These are phyloP conservation scores for Leuciscus waleckii DNA, from an alignment of 2,797 vertebrate genomes.

Conservation along the genomic window DNA sequence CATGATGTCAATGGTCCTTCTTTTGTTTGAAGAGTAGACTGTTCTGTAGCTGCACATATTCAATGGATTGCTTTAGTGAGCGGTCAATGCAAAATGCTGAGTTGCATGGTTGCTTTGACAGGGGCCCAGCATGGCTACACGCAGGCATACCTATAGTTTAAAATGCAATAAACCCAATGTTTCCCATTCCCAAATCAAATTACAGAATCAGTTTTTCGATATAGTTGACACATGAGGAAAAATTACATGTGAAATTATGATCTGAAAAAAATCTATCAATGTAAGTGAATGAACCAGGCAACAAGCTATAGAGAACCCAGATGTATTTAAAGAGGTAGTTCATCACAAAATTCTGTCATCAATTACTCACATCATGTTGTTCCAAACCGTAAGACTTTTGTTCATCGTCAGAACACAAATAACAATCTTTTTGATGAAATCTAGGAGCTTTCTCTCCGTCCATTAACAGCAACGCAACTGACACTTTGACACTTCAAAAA, in stretches of 20 bases:
- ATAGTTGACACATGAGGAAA: neutral
- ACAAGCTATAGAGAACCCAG: too few species aligned
- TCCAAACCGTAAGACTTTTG: too few species aligned
- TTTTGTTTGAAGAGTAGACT: slow-evolving; percentile 69
- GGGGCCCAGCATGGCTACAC: slow-evolving; percentile 37
- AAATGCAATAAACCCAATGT: slow-evolving; percentile 13
- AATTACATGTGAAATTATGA: neutral
- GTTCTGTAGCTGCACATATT: slow-evolving; percentile 77
- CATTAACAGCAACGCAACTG: too few species aligned
- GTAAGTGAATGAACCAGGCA: neutral
- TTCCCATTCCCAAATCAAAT: neutral
- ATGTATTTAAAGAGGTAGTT: too few species aligned
- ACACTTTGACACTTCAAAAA: too few species aligned
- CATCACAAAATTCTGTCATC: too few species aligned
- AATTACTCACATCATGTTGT: too few species aligned
- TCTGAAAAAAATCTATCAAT: neutral
- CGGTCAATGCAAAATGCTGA: slow-evolving; percentile 81
- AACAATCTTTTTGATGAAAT: too few species aligned
- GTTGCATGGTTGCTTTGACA: slow-evolving; percentile 75
- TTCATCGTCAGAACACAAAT: too few species aligned
- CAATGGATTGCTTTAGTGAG: slow-evolving; percentile 76
- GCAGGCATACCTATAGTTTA: slow-evolving; percentile 58
- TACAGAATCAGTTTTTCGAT: neutral
- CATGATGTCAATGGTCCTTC: slow-evolving; percentile 61
- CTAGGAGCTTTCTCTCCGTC: too few species aligned